Base-by-base conservation (phyloP, 2,797 vertebrate species). In the Clarias fuscus region DNA sequence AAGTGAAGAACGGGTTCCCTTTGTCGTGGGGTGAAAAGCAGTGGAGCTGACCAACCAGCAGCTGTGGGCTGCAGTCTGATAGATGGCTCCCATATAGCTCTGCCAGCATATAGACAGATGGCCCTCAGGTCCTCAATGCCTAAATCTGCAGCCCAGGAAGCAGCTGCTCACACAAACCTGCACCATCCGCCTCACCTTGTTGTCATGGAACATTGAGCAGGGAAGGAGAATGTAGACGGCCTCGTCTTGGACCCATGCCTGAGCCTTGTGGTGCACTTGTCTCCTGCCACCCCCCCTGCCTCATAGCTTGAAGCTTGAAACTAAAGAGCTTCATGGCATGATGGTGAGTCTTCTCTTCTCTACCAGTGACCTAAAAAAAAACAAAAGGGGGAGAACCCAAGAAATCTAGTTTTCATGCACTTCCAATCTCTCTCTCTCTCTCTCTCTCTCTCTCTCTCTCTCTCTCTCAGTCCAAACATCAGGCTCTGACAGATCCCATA, bases 71-170 rank as follows among this genome's bases (percentile, higher is more conserved):
- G 91, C 93, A 93, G 96, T 91, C 98, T 98, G 97, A 98, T 98
- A 97, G 97, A 98, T 98, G 96, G 97, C 96, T 96, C 96, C 95
- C 95, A 95, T 96, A 97, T 97, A 97, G 96, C 95, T 97, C 96
- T 95, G 96, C 96, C 97, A 97, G 96, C 95, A 96, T 98, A 97
- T 96, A 97, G 98, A 97, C 98, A 99, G 98, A 98, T 99, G 84
- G 98, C 94, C 96, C 96, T 97, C 97, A 97, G 98, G 98, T 94
- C 96, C 96, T 97, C 97, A 97, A 96, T 96, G 97, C 96, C 95
- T 95, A 97, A 96, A 97, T 97, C 96, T 96, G 95, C 96, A 96
- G 95, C 96, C 94, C 95, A 96, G 97, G 96, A 98, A 96, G 97
- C 98, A 98, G 97, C 98, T 98, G 98, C 96, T 97, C 92, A 87